Percentiles rank a stretch among this genome's conserved stretches.
These are phyloP conservation scores for Papilio xuthus DNA, from an alignment of 1,140 invertebrate species.

Conservation along the genomic window DNA sequence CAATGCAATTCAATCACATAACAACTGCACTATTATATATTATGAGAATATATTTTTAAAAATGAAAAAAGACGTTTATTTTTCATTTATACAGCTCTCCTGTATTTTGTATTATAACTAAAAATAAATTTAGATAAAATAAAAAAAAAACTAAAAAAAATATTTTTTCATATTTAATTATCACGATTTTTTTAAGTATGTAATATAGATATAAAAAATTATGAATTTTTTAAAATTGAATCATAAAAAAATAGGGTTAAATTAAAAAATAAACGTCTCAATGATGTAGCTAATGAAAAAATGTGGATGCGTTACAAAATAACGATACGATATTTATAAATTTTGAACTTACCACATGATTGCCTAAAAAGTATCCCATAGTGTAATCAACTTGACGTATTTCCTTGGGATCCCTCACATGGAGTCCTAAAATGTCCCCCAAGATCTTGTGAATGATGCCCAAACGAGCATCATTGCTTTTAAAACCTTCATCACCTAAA, in stretches of 20 bases:
- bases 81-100: neutral
- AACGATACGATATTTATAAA: neutral
- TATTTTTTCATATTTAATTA: neutral
- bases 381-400: slow-evolving; percentile 80
- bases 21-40: slow-evolving; percentile 26
- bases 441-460: slow-evolving; percentile 91
- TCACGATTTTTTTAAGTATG: neutral
- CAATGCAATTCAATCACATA: slow-evolving; percentile 6
- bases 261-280: slow-evolving; percentile 48
- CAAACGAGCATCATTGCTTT: slow-evolving; percentile 85
- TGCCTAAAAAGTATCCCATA: slow-evolving; percentile 88
- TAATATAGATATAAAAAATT: neutral
- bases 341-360: slow-evolving; percentile 85
- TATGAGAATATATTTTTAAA: slow-evolving; percentile 4
- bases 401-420: slow-evolving; percentile 80
- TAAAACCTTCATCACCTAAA: slow-evolving; percentile 85
- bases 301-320: slow-evolving; percentile 56
- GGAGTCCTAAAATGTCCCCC: slow-evolving; percentile 85
- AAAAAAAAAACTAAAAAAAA: too few relatives aligned
- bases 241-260: slow-evolving; percentile 36
- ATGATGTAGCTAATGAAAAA: slow-evolving; percentile 54
- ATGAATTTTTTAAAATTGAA: neutral
- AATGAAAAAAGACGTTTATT: slow-evolving; percentile 38
- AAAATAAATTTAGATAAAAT: neutral
- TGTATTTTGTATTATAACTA: too few relatives aligned